Evolutionary conservation across 2,888 invertebrate species (phyloP), one percentile per base, ranked within the genome.

Genomic region (Sceliomorpha sp.): DNA sequence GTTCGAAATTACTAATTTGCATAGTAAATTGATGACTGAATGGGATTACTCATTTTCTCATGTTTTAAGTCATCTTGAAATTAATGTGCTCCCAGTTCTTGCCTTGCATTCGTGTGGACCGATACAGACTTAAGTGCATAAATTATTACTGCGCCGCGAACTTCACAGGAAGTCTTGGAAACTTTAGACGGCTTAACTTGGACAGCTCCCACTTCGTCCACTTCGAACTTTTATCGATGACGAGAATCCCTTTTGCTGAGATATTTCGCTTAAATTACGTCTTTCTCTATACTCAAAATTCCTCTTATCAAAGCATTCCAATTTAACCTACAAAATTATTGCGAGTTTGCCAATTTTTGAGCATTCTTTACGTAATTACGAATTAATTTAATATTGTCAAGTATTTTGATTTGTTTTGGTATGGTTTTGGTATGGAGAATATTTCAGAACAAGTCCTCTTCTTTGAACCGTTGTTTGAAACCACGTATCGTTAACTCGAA

Each of bases 81-180:
- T 66, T 67, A 56, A 62, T 67, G 58, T 70, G 62, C 62, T 58
- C 62, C 29, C 47, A 53, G 56, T 47, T 20, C 17, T 37, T 29
- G 40, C n/a, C 15, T 9, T 31, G 12, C 42, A 20, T 73, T 74
- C 64, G 62, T 56, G 60, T 69, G 67, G 68, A 71, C 69, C 72
- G 66, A 76, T 78, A 74, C 70, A 60, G 72, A 71, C 79, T 71
- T 75, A 76, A 80, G 78, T 81, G 80, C 79, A 83, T 85, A 81
- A 84, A 85, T 86, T 84, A 85, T 83, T 79, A 81, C 78, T 76
- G 76, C 75, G 78, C 79, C 73, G 75, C 70, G 75, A 76, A 81
- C 67, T 62, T 66, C 55, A 44, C 55, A 40, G 51, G 45, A 58
- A 67, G 59, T 62, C 66, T 67, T 51, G 26, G 10, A 59, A 71